Conservation (phyloP, 1,140 invertebrate species). For the Drosophila obscura region DNA sequence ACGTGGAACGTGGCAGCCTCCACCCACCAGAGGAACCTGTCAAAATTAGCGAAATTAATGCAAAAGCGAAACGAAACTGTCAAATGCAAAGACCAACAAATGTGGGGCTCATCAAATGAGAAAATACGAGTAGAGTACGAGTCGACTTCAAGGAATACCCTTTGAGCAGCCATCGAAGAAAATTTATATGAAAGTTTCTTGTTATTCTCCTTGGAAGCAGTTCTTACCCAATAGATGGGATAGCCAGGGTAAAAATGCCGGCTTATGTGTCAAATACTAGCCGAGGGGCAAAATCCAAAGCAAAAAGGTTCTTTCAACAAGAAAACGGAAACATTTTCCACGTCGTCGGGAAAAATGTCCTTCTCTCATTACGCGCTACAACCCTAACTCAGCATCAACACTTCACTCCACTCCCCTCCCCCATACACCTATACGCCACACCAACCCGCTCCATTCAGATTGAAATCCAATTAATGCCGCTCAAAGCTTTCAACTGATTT, state of each 20-base stretch:
- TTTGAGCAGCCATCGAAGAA: background rate
- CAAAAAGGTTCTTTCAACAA: slow-evolving; percentile 34
- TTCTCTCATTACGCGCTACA: slow-evolving; percentile 70
- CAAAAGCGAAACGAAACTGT: slow-evolving; percentile 61
- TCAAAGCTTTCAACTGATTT: slow-evolving; percentile 78
- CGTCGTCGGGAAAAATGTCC: slow-evolving; percentile 66
- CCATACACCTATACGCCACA: background rate
- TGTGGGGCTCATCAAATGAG: background rate
- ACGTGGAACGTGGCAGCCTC: background rate
- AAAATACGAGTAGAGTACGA: background rate
- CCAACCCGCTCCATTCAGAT: slow-evolving; percentile 41
- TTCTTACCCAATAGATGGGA: no score
- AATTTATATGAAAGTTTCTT: no score
- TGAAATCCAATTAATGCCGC: slow-evolving; percentile 78
- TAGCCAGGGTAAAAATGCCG: slow-evolving; percentile 39
- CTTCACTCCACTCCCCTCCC: background rate
- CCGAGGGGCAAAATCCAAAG: slow-evolving; percentile 17
- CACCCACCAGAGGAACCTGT: slow-evolving; percentile 49
- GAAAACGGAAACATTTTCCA: slow-evolving; percentile 73
- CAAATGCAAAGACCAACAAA: slow-evolving; percentile 54
- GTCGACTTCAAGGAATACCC: slow-evolving; percentile 1
- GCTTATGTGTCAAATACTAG: slow-evolving; percentile 55
- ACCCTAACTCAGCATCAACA: slow-evolving; percentile 42
- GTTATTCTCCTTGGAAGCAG: no score
- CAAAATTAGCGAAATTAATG: slow-evolving; percentile 78